Base-by-base conservation (phyloP, 2,113 vertebrate species). In the Bombycilla garrulus region DNA sequence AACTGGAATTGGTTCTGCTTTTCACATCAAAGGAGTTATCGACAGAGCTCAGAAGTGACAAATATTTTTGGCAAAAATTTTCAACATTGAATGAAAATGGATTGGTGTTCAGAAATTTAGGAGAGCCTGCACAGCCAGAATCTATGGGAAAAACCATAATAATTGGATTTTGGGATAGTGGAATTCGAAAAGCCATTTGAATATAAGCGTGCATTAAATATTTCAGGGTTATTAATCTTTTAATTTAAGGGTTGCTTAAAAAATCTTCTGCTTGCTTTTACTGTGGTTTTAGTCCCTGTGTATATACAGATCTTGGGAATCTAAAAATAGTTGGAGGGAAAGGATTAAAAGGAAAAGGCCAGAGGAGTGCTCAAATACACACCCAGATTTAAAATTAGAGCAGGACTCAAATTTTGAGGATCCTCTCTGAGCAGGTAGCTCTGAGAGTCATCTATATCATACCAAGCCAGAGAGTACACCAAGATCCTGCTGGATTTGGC, bases 21-120 rank as follows among this genome's bases (percentile, higher is more conserved):
- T 64, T 86, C 50, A 72, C 12, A 45, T 62, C 19, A 65, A 71
- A 65, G 7, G 28, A 65, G 3, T 60, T 64, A 40, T 40, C 53
- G 69, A 24, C 12, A 14, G n/a, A 50, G 14, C 53, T 40, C 0
- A 0, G n/a, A 79, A 81, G 5, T 36, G 26, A 23, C 50, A 92
- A 69, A 69, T 42, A 61, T 14, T 65, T 95, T 72, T 69, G 31
- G 31, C 57, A 64, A 85, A 81, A 69, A 26, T 53, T 36, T 57
- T 10, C 25, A 57, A 11, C 19, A 33, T 0, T 15, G 16, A 40
- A 87, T 57, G 28, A 15, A 81, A 81, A 29, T 9, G 21, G 38
- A 25, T 22, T 48, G 10, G 10, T 74, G 62, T 67, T 86, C 56
- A 81, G n/a, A 67, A n/a, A 78, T 4, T 74, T 71, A 15, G 19